phyloP scores from a whole-genome alignment of 2,797 vertebrate species.

The Hypotaenidia okinawae region DNA sequence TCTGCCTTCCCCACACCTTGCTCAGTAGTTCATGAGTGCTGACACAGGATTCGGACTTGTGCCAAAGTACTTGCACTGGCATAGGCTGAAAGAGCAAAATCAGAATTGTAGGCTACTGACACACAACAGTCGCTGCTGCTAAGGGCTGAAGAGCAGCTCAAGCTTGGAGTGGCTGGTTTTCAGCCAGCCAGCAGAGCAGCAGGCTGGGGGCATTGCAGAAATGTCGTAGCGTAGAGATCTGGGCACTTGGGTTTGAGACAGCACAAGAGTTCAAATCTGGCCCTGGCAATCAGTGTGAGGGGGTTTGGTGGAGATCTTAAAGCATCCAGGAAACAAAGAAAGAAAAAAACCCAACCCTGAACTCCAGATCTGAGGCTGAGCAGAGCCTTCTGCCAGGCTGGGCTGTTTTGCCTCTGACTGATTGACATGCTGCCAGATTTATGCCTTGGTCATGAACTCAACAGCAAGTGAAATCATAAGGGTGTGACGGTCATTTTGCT shows the following conservation, averaged over 20 bases:
- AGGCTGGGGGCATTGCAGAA: background rate
- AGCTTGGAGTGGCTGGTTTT: background rate
- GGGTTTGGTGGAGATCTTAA: background rate
- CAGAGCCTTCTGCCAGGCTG: background rate
- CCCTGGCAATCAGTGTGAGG: background rate
- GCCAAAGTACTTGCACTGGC: background rate
- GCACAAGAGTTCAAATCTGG: background rate
- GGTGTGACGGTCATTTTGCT: background rate
- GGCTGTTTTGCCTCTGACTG: background rate
- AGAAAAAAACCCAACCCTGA: background rate
- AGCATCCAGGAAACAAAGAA: background rate
- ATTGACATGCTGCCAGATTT: background rate
- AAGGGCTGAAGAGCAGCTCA: background rate
- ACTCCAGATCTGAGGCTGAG: background rate
- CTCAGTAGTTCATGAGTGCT: fast-evolving
- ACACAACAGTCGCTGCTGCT: background rate
- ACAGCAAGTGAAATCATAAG: background rate
- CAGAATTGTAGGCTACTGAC: background rate
- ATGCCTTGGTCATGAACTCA: background rate
- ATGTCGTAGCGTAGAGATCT: background rate
- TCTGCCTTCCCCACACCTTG: background rate
- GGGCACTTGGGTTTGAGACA: background rate
- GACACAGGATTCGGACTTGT: fast-evolving
- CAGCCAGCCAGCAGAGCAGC: background rate
- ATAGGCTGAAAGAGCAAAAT: background rate